Conservation (phyloP, 2,888 invertebrate species). For the Andrena praecox region DNA sequence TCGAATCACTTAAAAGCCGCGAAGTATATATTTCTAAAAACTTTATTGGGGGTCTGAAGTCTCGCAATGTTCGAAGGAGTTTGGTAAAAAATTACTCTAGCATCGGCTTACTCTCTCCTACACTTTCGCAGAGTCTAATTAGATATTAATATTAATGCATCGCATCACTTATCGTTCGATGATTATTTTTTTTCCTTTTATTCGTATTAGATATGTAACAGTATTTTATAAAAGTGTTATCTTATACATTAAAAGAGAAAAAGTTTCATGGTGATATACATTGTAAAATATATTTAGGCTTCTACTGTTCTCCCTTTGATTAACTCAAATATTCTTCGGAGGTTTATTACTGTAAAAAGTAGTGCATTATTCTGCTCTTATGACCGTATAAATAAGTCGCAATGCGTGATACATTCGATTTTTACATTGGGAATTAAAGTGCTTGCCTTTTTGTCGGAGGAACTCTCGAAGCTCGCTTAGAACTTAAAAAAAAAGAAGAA, state of each 20-base stretch:
- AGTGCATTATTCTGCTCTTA: conserved; percentile 3
- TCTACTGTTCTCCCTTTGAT: conserved; percentile 26
- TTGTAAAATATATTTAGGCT: conserved; percentile 45
- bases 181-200: conserved; percentile 20
- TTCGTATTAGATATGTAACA: conserved; percentile 35
- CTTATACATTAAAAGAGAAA: conserved; percentile 16
- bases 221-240: conserved; percentile 49
- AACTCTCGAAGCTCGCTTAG: conserved; percentile 34
- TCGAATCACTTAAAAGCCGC: not conserved
- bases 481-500: conserved; percentile 25
- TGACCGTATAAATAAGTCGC: conserved; percentile 33
- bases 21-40: conserved; percentile 1
- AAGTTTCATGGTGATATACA: conserved; percentile 25
- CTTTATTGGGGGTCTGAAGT: conserved; percentile 3
- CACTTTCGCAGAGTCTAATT: not conserved
- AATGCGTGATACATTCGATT: conserved; percentile 16
- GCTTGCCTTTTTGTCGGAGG: conserved; percentile 16
- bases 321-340: not conserved
- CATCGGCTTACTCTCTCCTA: conserved; percentile 13
- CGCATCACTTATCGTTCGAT: conserved; percentile 16
- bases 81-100: conserved; percentile 9
- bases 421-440: conserved; percentile 30
- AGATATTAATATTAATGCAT: conserved; percentile 14
- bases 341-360: not conserved
- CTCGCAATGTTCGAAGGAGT: not conserved